Evolutionary conservation across 2,797 vertebrate species (phyloP).

Genomic region (Bucorvus abyssinicus): DNA sequence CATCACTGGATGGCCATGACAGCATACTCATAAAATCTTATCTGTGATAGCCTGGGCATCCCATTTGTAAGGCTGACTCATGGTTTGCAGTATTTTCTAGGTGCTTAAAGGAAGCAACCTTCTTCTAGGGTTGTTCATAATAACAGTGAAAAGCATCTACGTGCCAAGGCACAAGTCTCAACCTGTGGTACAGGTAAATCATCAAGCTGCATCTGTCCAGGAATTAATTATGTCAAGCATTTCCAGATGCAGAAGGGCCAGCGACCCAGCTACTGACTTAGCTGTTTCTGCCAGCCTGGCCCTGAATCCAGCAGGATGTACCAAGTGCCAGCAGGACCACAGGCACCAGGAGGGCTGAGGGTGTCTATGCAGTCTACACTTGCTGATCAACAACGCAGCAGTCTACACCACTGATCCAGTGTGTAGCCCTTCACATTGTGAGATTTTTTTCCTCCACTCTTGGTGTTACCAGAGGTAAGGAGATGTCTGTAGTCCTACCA

Average conservation of each 20-base stretch:
- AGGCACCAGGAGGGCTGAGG: not conserved
- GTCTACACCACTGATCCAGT: not conserved
- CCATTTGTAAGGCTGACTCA: not conserved
- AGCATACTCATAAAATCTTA: not conserved
- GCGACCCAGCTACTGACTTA: not conserved
- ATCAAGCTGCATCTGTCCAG: not conserved
- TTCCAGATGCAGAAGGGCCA: not conserved
- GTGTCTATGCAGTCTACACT: not conserved
- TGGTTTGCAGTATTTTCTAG: not conserved
- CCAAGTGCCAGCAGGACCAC: not conserved
- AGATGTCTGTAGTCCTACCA: not conserved
- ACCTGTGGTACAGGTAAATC: not conserved
- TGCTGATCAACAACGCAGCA: not conserved
- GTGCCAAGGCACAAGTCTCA: not conserved
- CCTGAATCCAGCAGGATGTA: not conserved
- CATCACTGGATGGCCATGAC: not conserved
- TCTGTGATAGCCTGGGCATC: not conserved
- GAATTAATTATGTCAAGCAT: not conserved
- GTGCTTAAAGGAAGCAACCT: not conserved
- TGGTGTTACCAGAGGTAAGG: not conserved
- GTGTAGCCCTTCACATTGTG: not conserved
- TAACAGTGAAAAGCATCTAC: not conserved
- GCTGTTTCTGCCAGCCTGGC: not conserved
- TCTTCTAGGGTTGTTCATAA: not conserved
- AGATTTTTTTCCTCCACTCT: not conserved